Percentiles rank a stretch among this genome's conserved stretches.
Conservation (phyloP, 2,797 vertebrate genomes). For the Syngnathus acus region DNA sequence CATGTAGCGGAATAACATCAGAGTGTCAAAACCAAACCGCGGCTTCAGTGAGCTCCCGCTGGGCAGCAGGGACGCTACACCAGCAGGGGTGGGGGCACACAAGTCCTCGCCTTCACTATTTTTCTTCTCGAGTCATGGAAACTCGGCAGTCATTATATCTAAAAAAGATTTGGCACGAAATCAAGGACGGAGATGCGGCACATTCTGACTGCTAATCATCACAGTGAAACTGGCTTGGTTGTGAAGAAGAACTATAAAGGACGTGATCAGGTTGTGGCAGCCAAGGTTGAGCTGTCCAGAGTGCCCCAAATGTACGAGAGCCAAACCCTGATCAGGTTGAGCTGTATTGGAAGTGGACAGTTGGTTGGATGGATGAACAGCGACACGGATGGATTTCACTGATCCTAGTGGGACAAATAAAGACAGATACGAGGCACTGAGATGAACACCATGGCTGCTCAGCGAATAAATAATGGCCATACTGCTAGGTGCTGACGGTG, state of each 20-base stretch:
- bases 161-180: constrained; percentile 58
- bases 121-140: constrained; percentile 33
- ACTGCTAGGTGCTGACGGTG: constrained; percentile 52
- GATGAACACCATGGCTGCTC: constrained; percentile 32
- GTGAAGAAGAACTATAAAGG: constrained; percentile 35
- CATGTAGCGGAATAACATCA: constrained; percentile 57
- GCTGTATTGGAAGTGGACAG: not conserved
- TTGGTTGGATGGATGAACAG: not conserved
- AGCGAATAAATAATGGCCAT: constrained; percentile 51
- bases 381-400: not conserved
- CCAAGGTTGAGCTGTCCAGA: not conserved
- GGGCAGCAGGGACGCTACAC: constrained; percentile 28
- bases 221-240: constrained; percentile 43
- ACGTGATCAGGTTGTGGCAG: constrained; percentile 22
- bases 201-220: constrained; percentile 59
- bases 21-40: constrained; percentile 58
- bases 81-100: constrained; percentile 31
- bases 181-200: constrained; percentile 59
- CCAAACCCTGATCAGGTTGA: not conserved
- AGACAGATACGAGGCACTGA: constrained; percentile 41
- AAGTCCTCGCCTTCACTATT: constrained; percentile 28
- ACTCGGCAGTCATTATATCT: constrained; percentile 59
- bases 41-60: constrained; percentile 43
- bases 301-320: not conserved
- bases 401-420: constrained; percentile 25